Base-by-base conservation (phyloP, 2,888 invertebrate species). In the Argyra leucocephala region DNA sequence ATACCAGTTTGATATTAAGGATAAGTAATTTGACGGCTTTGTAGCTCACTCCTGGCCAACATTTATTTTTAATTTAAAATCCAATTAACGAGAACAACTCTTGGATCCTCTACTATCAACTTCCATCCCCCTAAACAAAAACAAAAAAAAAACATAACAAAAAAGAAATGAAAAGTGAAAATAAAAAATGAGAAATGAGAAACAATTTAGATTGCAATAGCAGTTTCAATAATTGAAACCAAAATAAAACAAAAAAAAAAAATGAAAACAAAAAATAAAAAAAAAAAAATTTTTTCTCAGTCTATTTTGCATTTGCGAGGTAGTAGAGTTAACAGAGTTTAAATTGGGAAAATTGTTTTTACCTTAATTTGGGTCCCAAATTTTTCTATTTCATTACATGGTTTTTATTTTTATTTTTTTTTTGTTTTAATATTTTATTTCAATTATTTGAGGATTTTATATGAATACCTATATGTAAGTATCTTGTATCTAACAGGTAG, bases 31-130 rank as follows among this genome's bases (percentile, higher is more conserved):
- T 65, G 65, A 65, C 62, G 65, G 65, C 65, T 65, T 65, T 65
- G 65, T 65, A 60, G 62, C 65, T 65, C 65, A 26, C 65, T 48
- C 18, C 48, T 63, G 48, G 63, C 65, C 65, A 65, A 65, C 65
- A 65, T 65, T 65, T 65, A 65, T 65, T 65, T 65, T 65, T 65
- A 65, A 65, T 65, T 65, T 65, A 65, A 65, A 65, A 65, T 65
- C 65, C 65, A 65, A 65, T 65, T 65, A 63, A 60, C 65, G 65
- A 63, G 63, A 63, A 65, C 65, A 65, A 65, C 65, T 59, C 48
- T 48, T 10, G 18, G 48, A 18, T n/a, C 15, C 48, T 18, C 48
- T 48, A 31, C 6, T 48, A 48, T 12, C 31, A 7, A 31, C 9
- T 31, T 48, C 18, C 18, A 48, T 5, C 18, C 48, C 18, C 31